Base-by-base conservation (phyloP, 2,888 invertebrate genomes). In the Adela reaumurella region DNA sequence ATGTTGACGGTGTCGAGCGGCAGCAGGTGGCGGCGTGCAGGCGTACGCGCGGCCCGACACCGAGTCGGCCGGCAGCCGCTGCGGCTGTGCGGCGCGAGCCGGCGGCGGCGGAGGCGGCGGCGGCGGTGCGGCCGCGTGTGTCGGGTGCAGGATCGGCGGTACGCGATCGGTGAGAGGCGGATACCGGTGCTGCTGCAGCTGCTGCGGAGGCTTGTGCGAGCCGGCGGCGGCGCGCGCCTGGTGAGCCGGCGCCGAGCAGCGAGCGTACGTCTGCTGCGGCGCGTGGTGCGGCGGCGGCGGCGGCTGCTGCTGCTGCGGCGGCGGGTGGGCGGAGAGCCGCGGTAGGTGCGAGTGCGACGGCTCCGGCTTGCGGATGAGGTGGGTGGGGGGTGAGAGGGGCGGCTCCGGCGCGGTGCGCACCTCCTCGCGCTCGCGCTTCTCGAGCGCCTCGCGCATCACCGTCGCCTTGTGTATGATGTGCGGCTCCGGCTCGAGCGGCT, bases 401-500 rank as follows among this genome's bases (percentile, higher is more conserved):
- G 59, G 59, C 46, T 77, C 78, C 53, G 74, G 74, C 24, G 76
- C 77, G 52, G 78, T 74, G 46, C 79, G 79, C 14, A 68, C 67
- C 44, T 77, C 76, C 0, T 74, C 72, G 51, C 67, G 65, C 53
- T 76, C 74, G 10, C 78, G 65, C 55, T 77, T 76, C 55, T 77
- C 76, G 19, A 74, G 76, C 41, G 80, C 80, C 55, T 80, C 80
- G 10, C 79, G 70, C 80, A 80, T 80, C 14, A 80, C 80, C 3
- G 80, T 80, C 24, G 80, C 80, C 57, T 80, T 80, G 55, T 80
- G 80, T 44, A 80, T 80, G 50, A 80, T 77, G 54, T 82, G 82
- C 17, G 82, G 74, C 56, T 81, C 78, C 2, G 83, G 81, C 58
- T 81, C 80, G 43, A 79, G 58, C 8, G 78, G 76, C 53, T 78